A percentile compares a stretch with the other conserved stretches of the same genome.
These are phyloP conservation scores for Ditula angustiorana DNA, from an alignment of 2,888 invertebrate species.

Conservation along the genomic window DNA sequence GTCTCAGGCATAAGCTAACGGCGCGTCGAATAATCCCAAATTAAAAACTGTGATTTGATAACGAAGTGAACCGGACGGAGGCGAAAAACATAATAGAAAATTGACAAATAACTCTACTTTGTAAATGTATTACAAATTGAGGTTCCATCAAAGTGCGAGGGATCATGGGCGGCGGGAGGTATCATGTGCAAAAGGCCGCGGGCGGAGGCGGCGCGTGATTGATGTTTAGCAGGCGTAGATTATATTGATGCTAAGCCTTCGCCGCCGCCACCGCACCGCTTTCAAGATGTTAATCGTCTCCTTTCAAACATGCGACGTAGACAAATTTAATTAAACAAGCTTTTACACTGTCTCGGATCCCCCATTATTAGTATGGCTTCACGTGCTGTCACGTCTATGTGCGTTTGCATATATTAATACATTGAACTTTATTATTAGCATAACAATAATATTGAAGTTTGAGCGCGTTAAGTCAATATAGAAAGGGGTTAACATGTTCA, in stretches of 20 bases:
- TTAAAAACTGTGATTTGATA: slow-evolving; percentile 5
- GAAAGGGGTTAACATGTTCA: not conserved
- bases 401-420: slow-evolving; percentile 37
- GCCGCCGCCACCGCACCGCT: slow-evolving; percentile 57
- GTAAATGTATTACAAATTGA: slow-evolving; percentile 33
- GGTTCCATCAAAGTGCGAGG: slow-evolving; percentile 23
- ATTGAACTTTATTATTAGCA: slow-evolving; percentile 8
- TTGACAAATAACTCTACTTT: slow-evolving; percentile 26
- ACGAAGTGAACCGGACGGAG: not conserved
- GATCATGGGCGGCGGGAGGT: slow-evolving; percentile 44
- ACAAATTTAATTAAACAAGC: slow-evolving; percentile 78
- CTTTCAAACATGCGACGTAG: slow-evolving; percentile 70
- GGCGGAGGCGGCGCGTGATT: slow-evolving; percentile 54
- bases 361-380: slow-evolving; percentile 66
- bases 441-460: slow-evolving; percentile 16
- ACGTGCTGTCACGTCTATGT: slow-evolving; percentile 49
- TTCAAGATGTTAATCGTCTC: slow-evolving; percentile 71
- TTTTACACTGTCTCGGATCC: slow-evolving; percentile 63
- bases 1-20: slow-evolving; percentile 6
- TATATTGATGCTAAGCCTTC: slow-evolving; percentile 49
- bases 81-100: slow-evolving; percentile 1
- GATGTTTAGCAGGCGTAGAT: slow-evolving; percentile 57
- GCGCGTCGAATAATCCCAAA: not conserved
- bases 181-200: slow-evolving; percentile 46
- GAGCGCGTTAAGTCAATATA: not conserved